These are phyloP conservation scores for Drosophila mayri DNA, from an alignment of 1,140 invertebrate species.

Conservation along the genomic window DNA sequence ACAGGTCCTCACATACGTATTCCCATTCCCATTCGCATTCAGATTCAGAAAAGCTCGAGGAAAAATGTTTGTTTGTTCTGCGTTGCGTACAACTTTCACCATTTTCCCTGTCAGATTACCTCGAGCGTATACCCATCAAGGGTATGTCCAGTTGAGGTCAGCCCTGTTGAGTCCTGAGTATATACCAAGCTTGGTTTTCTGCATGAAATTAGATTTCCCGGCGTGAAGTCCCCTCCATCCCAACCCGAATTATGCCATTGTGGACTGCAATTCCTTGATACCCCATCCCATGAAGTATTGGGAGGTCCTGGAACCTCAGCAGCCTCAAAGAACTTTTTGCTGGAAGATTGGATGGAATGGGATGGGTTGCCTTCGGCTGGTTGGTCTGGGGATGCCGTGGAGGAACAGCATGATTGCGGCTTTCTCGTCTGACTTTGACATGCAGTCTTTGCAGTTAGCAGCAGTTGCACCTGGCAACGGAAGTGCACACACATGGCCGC, in stretches of 20 bases:
- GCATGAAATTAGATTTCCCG: conserved; percentile 11
- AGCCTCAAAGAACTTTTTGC: conserved; percentile 12
- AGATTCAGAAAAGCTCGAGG: background rate
- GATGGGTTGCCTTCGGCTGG: too few species aligned
- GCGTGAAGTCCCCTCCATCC: background rate
- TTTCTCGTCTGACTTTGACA: conserved; percentile 66
- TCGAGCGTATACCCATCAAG: conserved; percentile 2
- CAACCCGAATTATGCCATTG: background rate
- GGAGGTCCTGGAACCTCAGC: background rate
- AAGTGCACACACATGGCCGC: conserved; percentile 21
- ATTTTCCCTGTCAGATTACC: conserved; percentile 11
- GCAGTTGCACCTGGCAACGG: conserved; percentile 52
- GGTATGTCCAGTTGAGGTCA: conserved; percentile 12
- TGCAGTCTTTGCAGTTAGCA: conserved; percentile 33
- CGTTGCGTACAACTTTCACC: conserved; percentile 11
- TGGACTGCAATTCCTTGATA: background rate
- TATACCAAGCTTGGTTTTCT: background rate
- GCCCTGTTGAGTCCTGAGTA: background rate
- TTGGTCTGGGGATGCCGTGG: background rate
- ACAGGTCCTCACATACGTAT: background rate
- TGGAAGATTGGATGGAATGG: too few species aligned
- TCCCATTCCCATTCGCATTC: background rate
- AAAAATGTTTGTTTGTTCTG: conserved; percentile 12
- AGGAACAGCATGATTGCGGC: conserved; percentile 59
- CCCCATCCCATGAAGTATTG: background rate